phyloP scores from a whole-genome alignment of 2,888 invertebrate species.

The Apomyelois bistriatella region DNA sequence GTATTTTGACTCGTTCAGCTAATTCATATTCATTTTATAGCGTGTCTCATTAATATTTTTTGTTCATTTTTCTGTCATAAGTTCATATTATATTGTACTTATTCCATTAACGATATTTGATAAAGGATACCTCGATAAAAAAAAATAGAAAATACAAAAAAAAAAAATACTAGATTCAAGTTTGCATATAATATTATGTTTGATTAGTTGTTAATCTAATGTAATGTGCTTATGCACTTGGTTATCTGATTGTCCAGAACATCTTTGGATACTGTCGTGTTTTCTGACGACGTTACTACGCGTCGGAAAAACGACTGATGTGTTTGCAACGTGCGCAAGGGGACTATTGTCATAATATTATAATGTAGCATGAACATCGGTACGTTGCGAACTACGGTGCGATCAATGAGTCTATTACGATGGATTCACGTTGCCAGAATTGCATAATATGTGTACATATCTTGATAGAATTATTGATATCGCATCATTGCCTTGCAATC shows the following conservation, averaged over 20 bases:
- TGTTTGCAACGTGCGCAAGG: slow-evolving; percentile 42
- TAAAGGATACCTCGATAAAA: slow-evolving; percentile 66
- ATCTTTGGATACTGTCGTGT: slow-evolving; percentile 48
- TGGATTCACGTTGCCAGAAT: slow-evolving; percentile 15
- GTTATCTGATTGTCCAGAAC: slow-evolving; percentile 44
- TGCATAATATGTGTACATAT: slow-evolving; percentile 12
- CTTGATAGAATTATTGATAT: slow-evolving; percentile 32
- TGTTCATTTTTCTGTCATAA: slow-evolving; percentile 60
- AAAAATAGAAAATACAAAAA: slow-evolving; percentile 54
- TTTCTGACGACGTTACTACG: not conserved
- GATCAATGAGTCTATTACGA: slow-evolving; percentile 32
- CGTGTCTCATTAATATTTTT: slow-evolving; percentile 54
- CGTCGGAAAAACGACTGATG: slow-evolving; percentile 33
- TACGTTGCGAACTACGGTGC: slow-evolving; percentile 42
- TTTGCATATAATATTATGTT: slow-evolving; percentile 74
- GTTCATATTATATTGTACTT: slow-evolving; percentile 76
- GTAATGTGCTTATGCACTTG: slow-evolving; percentile 74
- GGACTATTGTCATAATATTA: slow-evolving; percentile 32
- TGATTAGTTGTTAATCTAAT: slow-evolving; percentile 70
- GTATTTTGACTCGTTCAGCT: slow-evolving; percentile 62
- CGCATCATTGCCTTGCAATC: slow-evolving; percentile 21
- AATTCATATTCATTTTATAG: slow-evolving; percentile 52
- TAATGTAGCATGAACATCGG: slow-evolving; percentile 24
- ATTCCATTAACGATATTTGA: slow-evolving; percentile 75
- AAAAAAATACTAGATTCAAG: slow-evolving; percentile 60